Evolutionary conservation across 53 echinoderm and acorn worm genomes (phyloP).

Genomic region (Glandiceps talaboti): DNA sequence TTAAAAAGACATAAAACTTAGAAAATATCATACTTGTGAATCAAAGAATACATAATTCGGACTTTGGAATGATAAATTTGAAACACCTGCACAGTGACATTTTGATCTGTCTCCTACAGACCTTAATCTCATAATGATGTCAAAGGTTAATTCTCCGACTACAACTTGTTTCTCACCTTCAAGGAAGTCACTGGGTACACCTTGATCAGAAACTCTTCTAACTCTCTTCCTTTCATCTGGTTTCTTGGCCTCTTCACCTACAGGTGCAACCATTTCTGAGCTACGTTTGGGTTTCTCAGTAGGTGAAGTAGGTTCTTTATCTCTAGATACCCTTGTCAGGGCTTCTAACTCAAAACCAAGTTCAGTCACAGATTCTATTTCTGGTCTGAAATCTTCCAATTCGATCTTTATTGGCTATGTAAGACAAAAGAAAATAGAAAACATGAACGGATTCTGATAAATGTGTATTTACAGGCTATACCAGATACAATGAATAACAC

Average conservation of each 20-base stretch:
- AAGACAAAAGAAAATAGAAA: not conserved
- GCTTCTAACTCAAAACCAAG: not conserved
- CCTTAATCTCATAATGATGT: too few relatives aligned
- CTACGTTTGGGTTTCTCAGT: not conserved
- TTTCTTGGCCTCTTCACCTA: not conserved
- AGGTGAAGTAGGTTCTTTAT: not conserved
- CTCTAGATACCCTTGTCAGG: not conserved
- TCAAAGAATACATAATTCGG: too few relatives aligned
- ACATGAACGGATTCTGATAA: not conserved
- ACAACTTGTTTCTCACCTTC: too few relatives aligned
- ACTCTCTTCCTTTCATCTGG: not conserved
- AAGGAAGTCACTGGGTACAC: not conserved
- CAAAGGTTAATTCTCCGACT: too few relatives aligned
- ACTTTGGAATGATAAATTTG: too few relatives aligned
- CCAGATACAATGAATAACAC: too few relatives aligned
- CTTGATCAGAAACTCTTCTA: not conserved
- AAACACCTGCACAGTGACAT: too few relatives aligned
- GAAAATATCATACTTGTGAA: too few relatives aligned
- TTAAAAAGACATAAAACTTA: too few relatives aligned
- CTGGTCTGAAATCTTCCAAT: not conserved
- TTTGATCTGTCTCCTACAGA: too few relatives aligned
- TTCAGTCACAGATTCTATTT: not conserved
- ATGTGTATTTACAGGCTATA: too few relatives aligned
- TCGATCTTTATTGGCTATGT: not conserved
- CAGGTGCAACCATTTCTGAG: not conserved